phyloP scores from a whole-genome alignment of 2,888 invertebrate genomes.

The Meloe dianella region DNA sequence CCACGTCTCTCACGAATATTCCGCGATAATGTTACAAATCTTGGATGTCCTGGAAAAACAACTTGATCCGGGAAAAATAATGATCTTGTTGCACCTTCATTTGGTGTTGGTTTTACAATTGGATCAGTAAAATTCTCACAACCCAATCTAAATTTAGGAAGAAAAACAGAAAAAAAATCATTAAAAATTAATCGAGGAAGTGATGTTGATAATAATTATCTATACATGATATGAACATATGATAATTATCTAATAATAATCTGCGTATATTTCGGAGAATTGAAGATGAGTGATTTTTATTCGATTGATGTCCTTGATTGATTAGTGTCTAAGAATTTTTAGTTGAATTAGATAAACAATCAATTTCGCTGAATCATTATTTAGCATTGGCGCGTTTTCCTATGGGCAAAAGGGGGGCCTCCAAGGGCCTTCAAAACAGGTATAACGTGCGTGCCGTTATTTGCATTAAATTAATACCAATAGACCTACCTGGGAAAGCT shows the following conservation, averaged over 20 bases:
- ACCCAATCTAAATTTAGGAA: slow-evolving; percentile 80
- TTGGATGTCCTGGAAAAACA: slow-evolving; percentile 93
- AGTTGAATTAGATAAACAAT: too few species aligned
- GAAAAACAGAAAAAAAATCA: not conserved
- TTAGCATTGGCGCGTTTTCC: too few species aligned
- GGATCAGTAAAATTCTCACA: slow-evolving; percentile 89
- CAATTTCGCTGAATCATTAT: not conserved
- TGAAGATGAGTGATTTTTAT: not conserved
- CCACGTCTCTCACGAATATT: slow-evolving; percentile 92
- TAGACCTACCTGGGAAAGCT: slow-evolving; percentile 95
- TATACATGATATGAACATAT: too few species aligned
- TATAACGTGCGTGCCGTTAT: too few species aligned
- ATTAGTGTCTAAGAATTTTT: too few species aligned
- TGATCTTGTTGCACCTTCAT: slow-evolving; percentile 78
- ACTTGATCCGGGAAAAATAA: slow-evolving; percentile 94
- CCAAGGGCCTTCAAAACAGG: too few species aligned
- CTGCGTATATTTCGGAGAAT: not conserved
- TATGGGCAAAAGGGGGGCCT: too few species aligned
- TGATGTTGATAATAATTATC: not conserved
- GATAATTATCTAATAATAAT: too few species aligned
- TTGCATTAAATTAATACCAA: too few species aligned
- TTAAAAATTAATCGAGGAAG: not conserved
- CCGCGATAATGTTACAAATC: slow-evolving; percentile 89
- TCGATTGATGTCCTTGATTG: not conserved
- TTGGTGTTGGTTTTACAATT: slow-evolving; percentile 71